Evolutionary conservation across 1,140 invertebrate genomes (phyloP).

Genomic region (Nebria ingens): DNA sequence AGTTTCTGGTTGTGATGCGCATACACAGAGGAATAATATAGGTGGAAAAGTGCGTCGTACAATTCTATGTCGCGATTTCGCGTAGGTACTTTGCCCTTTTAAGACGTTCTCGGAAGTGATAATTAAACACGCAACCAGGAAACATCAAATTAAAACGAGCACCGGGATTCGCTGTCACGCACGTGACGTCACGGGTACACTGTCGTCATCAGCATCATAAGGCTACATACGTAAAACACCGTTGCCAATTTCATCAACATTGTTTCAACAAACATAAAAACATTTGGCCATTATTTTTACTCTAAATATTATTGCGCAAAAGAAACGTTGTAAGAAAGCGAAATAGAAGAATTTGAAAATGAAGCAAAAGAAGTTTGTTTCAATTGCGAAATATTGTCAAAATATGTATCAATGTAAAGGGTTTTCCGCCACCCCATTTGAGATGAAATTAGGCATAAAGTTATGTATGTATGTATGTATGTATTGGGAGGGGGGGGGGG

Average conservation of each 20-base stretch:
- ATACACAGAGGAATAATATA: no score
- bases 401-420: no score
- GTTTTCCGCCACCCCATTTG: no score
- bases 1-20: not conserved
- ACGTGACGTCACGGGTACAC: not conserved
- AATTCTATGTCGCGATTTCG: no score
- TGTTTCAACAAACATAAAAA: no score
- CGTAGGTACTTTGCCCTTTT: conserved; percentile 2
- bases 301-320: not conserved
- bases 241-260: not conserved
- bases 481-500: no score
- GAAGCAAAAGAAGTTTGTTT: no score
- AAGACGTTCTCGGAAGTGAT: conserved; percentile 1
- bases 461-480: no score
- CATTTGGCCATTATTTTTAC: not conserved
- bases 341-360: not conserved
- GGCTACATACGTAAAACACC: not conserved
- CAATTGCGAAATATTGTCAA: no score
- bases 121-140: conserved; percentile 4
- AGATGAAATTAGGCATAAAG: no score
- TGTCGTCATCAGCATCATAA: no score
- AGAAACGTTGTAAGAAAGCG: not conserved
- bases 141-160: conserved; percentile 3
- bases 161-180: not conserved
- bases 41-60: no score